A percentile compares a stretch with the other conserved stretches of the same genome.
These are phyloP conservation scores for Drosophila obscura DNA, from an alignment of 1,140 invertebrate species.

Conservation along the genomic window DNA sequence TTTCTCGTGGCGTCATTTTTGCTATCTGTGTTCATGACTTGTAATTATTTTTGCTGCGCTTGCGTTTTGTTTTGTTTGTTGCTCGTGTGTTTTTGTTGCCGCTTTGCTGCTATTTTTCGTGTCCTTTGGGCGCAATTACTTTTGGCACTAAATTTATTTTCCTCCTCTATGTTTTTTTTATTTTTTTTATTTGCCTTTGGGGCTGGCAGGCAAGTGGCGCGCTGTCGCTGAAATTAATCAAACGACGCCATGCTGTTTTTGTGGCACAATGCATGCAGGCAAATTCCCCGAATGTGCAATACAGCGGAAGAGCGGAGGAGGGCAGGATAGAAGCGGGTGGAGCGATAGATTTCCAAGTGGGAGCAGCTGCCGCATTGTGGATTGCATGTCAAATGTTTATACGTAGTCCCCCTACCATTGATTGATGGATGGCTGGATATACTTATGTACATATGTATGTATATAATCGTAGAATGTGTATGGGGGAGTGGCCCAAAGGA, in stretches of 20 bases:
- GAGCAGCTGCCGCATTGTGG: conserved; percentile 33
- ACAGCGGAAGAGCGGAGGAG: neutral
- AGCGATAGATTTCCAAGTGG: conserved; percentile 27
- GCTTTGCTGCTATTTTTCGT: conserved; percentile 20
- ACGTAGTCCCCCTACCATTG: conserved; percentile 41
- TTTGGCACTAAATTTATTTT: conserved; percentile 73
- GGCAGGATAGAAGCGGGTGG: neutral
- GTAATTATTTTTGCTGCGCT: conserved; percentile 64
- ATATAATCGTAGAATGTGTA: neutral
- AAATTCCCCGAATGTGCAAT: conserved; percentile 37
- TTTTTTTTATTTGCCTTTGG: conserved; percentile 34
- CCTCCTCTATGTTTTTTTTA: too few species aligned
- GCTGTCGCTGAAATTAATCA: conserved; percentile 67
- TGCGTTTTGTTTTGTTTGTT: conserved; percentile 21
- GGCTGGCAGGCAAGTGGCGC: conserved; percentile 9
- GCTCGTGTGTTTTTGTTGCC: conserved; percentile 32
- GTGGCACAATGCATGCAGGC: conserved; percentile 32
- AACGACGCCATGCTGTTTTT: conserved; percentile 29
- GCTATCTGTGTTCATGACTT: conserved; percentile 77
- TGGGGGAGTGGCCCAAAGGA: conserved; percentile 4
- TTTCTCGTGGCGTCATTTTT: conserved; percentile 56
- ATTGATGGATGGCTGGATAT: conserved; percentile 40
- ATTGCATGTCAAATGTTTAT: conserved; percentile 46
- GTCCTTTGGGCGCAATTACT: conserved; percentile 74
- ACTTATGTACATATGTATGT: neutral